Evolutionary conservation across 2,888 invertebrate genomes (phyloP).

Genomic region (Frankliniella fusca): DNA sequence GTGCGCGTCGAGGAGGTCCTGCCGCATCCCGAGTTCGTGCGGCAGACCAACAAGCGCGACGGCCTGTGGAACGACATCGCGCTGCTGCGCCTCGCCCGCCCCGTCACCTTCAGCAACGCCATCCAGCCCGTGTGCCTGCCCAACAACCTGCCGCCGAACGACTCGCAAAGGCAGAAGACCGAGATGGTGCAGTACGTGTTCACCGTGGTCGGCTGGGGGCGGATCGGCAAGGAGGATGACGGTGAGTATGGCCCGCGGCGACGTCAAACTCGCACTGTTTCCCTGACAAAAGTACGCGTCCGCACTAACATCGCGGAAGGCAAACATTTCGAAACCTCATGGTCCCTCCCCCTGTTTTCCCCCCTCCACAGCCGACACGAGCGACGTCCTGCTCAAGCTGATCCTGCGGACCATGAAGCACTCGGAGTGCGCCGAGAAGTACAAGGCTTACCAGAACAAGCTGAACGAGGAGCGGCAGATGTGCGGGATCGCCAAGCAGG

Average conservation of each 20-base stretch:
- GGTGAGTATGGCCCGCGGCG: background rate
- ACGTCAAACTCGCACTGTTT: too few relatives aligned
- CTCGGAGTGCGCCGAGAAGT: background rate
- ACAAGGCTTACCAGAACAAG: background rate
- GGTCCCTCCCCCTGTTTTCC: background rate
- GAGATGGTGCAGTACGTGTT: background rate
- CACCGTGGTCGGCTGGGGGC: background rate
- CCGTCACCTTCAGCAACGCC: background rate
- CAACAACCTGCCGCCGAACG: background rate
- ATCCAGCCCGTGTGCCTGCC: background rate
- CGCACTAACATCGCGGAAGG: too few relatives aligned
- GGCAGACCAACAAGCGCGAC: constrained; percentile 33
- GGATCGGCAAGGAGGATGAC: background rate
- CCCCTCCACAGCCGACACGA: background rate
- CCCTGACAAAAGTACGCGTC: too few relatives aligned
- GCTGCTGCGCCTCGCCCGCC: background rate
- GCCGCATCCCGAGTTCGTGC: constrained; percentile 44
- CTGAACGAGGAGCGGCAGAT: constrained; percentile 28
- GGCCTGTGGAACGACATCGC: constrained; percentile 39
- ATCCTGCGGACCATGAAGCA: background rate
- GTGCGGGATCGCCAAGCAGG: constrained; percentile 32
- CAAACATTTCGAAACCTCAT: too few relatives aligned
- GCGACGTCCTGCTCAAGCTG: background rate
- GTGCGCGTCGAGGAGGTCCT: constrained; percentile 42
- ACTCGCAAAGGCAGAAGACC: background rate